Conservation (phyloP, 2,888 invertebrate species). For the Hypomecis punctinalis region DNA sequence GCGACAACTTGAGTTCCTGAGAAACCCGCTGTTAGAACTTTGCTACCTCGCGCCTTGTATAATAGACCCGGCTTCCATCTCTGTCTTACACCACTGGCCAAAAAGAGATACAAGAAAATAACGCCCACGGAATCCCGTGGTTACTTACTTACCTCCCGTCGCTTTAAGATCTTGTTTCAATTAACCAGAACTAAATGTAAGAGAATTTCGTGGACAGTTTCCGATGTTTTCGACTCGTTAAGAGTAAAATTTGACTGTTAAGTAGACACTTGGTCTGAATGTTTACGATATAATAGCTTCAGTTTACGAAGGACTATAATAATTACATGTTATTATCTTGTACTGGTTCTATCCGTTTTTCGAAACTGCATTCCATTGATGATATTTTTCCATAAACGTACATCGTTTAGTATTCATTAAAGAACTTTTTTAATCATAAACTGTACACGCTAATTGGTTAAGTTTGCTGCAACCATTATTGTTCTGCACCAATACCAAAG, state of each 20-base stretch:
- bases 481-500: no score
- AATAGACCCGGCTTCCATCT: constrained; percentile 52
- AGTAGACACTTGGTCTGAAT: constrained; percentile 10
- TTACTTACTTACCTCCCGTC: constrained; percentile 55
- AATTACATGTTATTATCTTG: not conserved
- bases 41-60: constrained; percentile 46
- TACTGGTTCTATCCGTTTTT: not conserved
- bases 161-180: constrained; percentile 72
- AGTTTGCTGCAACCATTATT: no score
- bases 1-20: constrained; percentile 39
- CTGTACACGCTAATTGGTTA: no score
- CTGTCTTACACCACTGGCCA: constrained; percentile 42
- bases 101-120: constrained; percentile 52
- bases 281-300: constrained; percentile 15
- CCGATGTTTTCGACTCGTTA: constrained; percentile 27
- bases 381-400: not conserved
- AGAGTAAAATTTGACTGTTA: constrained; percentile 21
- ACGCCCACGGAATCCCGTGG: constrained; percentile 62
- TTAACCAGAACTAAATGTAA: constrained; percentile 53
- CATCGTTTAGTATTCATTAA: not conserved
- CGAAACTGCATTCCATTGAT: not conserved
- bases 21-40: constrained; percentile 52
- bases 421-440: no score
- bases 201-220: constrained; percentile 27
- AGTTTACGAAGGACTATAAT: not conserved